Base-by-base conservation (phyloP, 2,888 invertebrate species). In the Amiota mariae region DNA sequence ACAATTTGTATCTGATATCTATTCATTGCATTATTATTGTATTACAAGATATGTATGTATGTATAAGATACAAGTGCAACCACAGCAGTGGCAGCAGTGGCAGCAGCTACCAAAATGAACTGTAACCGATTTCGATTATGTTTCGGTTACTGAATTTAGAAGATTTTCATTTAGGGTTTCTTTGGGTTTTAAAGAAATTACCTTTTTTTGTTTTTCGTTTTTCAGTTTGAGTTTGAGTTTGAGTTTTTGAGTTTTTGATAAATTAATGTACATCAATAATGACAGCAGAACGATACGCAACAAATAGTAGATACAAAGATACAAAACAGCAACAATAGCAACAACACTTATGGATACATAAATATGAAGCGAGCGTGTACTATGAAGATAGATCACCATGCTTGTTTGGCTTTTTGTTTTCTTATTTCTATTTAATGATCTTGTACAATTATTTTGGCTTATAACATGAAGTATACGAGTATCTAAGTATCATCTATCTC, bases 391-490 rank as follows among this genome's bases (percentile, higher is more conserved):
- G 74, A 79, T 79, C 18, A 51, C 61, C 36, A 6, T 51, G 36
- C 63, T 73, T 70, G 61, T 59, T 71, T 56, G 54, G 12, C 48
- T 24, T 72, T 61, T 18, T 56, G 54, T 54, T 51, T 36, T 49
- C 48, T 71, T 20, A 63, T 13, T 48, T 20, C 56, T 71, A 49
- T 81, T 77, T 83, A 83, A 83, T 85, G 85, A 86, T 84, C 85
- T 85, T 80, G 76, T 81, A 82, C 85, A 83, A 84, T 81, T 85
- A 78, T 76, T 82, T 78, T 75, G 73, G 61, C 73, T 73, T 77
- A 73, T 72, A 80, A 71, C 63, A 70, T 77, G 77, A 80, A 76
- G n/a, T n/a, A n/a, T n/a, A n/a, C n/a, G n/a, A 73, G 36, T 15
- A 54, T 13, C 49, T 36, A 70, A 54, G 70, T 59, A n/a, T 20